Base-by-base conservation (phyloP, 1,140 invertebrate species). In the Ips nitidus region DNA sequence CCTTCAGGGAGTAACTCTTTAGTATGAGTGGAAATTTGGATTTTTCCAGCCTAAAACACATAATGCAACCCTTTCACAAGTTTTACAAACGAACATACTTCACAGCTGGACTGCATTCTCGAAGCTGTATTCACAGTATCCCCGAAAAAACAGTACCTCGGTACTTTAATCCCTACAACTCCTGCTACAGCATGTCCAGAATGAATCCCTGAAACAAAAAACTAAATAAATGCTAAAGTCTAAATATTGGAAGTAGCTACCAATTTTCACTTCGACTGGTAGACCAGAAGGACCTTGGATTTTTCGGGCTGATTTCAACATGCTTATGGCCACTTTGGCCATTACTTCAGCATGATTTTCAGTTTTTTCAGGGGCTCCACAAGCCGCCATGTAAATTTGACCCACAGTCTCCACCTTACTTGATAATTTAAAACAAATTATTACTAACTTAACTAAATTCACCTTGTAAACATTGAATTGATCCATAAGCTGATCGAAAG, bases 61-160 rank as follows among this genome's bases (percentile, higher is more conserved):
- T 41, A 60, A 57, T 66, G 8, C 39, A 62, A 4, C 36, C 22
- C 2, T 62, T 47, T 22, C 22, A 22, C 41, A 50, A 40, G n/a
- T 41, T 39, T 37, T 42, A 22, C 8, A 66, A 57, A 1, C 38
- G 2, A 38, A 43, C 75, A 81, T 92, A 91, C 22, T 82, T 86
- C 77, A 72, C 89, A 88, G 4, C 88, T 87, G 1, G 91, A 90
- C 75, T 93, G 92, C 92, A 96, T 95, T 67, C 93, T 85, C 1
- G 92, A 91, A 3, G 92, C 91, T 1, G 91, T 93, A 75, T 94
- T 94, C 4, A 94, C 90, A 1, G 94, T 94, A 78, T 97, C 94
- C 0, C 94, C 94, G 70, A 93, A 93, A 2, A 93, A 86, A 71
- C 91, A 93, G 77, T 93, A 94, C 68, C 86, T 79, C 0, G 87